Evolutionary conservation across 1,140 invertebrate species (phyloP).

Genomic region (Acromyrmex charruanus): DNA sequence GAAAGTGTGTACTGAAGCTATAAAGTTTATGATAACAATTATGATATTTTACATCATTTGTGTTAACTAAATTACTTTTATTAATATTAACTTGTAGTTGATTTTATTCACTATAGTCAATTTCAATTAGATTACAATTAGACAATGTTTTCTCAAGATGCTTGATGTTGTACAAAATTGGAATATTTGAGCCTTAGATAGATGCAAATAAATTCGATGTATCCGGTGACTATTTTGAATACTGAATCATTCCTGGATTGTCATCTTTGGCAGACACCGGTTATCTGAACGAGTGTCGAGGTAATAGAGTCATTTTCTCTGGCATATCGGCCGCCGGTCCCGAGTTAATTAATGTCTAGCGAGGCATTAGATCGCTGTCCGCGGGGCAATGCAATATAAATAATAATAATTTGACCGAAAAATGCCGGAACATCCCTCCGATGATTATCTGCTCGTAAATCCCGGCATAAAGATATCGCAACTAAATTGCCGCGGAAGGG

Average conservation of each 20-base stretch:
- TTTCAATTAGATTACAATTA: conserved; percentile 11
- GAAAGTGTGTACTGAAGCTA: background rate
- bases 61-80: background rate
- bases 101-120: background rate
- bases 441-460: conserved; percentile 87
- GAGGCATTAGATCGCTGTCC: conserved; percentile 66
- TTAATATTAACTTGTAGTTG: background rate
- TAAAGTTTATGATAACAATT: background rate
- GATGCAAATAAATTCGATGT: background rate
- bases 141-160: background rate
- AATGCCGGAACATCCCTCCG: conserved; percentile 85
- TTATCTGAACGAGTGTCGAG: conserved; percentile 26
- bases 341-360: conserved; percentile 81
- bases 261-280: background rate
- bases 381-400: conserved; percentile 81
- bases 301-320: conserved; percentile 85
- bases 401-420: conserved; percentile 85
- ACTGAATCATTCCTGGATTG: background rate
- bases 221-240: background rate
- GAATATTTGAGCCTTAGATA: background rate
- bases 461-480: conserved; percentile 86
- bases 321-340: conserved; percentile 67
- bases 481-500: conserved; percentile 82
- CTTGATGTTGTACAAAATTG: background rate
- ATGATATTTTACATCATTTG: background rate